Evolutionary conservation across 2,888 invertebrate species (phyloP).

Genomic region (Trissolcus brochymenae): DNA sequence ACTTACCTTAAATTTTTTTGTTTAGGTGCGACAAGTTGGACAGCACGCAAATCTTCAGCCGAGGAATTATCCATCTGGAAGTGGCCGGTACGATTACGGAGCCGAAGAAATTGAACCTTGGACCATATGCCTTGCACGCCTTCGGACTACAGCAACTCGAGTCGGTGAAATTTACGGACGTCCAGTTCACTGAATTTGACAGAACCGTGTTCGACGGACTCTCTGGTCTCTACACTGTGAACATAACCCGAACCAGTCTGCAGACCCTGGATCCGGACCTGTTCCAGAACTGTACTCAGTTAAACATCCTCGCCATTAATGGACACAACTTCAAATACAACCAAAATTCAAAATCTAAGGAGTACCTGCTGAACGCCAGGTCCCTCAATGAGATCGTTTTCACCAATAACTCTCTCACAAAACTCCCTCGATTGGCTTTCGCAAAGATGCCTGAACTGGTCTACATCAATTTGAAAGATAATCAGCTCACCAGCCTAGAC

Average conservation of each 20-base stretch:
- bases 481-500: conserved; percentile 81
- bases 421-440: conserved; percentile 82
- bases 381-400: conserved; percentile 85
- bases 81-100: conserved; percentile 77
- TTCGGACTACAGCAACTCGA: conserved; percentile 80
- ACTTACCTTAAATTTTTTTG: background rate
- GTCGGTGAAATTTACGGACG: conserved; percentile 83
- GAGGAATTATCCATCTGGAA: conserved; percentile 82
- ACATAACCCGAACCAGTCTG: conserved; percentile 83
- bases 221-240: conserved; percentile 82
- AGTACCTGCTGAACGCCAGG: conserved; percentile 80
- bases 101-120: conserved; percentile 76
- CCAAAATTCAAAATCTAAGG: conserved; percentile 72
- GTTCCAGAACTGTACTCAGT: conserved; percentile 82
- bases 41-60: conserved; percentile 82
- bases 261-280: conserved; percentile 83
- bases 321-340: conserved; percentile 80
- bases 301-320: conserved; percentile 82
- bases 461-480: conserved; percentile 83
- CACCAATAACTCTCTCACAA: conserved; percentile 83
- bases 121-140: conserved; percentile 77
- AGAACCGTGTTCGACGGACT: conserved; percentile 84
- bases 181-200: conserved; percentile 82
- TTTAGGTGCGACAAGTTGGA: conserved; percentile 82
- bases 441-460: conserved; percentile 81